Conservation (phyloP, 1,140 invertebrate species). For the Ruditapes philippinarum region DNA sequence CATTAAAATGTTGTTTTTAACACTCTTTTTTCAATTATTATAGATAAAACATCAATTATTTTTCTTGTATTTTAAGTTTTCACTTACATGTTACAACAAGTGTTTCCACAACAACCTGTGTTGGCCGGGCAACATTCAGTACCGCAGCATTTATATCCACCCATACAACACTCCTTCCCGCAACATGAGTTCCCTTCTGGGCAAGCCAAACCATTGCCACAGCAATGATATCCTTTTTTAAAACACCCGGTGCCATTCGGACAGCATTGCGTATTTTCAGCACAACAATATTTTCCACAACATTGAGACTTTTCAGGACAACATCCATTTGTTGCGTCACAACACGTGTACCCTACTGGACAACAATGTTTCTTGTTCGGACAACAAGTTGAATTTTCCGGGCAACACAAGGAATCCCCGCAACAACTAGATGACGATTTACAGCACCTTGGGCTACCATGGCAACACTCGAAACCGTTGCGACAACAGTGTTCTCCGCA, state of each 20-base stretch:
- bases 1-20: no score
- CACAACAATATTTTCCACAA: constrained; percentile 56
- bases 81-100: constrained; percentile 41
- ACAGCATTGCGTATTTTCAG: constrained; percentile 42
- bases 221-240: constrained; percentile 35
- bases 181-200: constrained; percentile 24
- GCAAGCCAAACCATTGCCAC: constrained; percentile 46
- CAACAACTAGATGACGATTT: constrained; percentile 43
- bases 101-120: constrained; percentile 17
- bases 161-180: constrained; percentile 9
- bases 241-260: constrained; percentile 50
- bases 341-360: constrained; percentile 35
- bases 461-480: constrained; percentile 55
- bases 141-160: constrained; percentile 21
- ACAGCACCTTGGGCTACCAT: constrained; percentile 46
- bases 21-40: no score
- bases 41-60: no score
- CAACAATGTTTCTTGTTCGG: constrained; percentile 57
- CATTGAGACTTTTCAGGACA: constrained; percentile 37
- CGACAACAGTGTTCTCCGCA: constrained; percentile 59
- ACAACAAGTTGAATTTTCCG: constrained; percentile 34
- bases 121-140: neutral
- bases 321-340: constrained; percentile 37
- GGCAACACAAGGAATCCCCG: constrained; percentile 46
- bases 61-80: no score